phyloP scores from a whole-genome alignment of 2,113 vertebrate genomes.

The Struthidea cinerea region DNA sequence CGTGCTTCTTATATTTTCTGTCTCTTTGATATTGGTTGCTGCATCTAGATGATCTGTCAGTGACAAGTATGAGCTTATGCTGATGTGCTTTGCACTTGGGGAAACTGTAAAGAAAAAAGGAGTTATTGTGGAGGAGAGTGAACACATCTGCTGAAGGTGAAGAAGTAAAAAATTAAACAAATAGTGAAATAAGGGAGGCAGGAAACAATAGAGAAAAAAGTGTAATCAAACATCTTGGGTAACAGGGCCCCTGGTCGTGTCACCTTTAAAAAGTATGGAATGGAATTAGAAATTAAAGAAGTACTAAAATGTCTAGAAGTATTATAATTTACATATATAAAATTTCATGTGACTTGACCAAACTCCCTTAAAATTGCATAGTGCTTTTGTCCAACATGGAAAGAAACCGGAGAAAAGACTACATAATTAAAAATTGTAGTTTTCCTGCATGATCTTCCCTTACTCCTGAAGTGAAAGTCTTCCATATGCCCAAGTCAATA shows the following conservation, averaged over 20 bases:
- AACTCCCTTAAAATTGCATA: not conserved
- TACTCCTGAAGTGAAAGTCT: not conserved
- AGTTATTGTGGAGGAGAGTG: not conserved
- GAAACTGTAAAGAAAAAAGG: not conserved
- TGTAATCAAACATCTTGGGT: not conserved
- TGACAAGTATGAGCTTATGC: not conserved
- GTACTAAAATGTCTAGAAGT: not conserved
- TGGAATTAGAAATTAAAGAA: not conserved
- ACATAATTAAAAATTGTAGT: not conserved
- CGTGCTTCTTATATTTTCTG: not conserved
- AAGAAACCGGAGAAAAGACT: not conserved
- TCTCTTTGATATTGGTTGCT: not conserved
- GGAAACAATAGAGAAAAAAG: not conserved
- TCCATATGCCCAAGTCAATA: not conserved
- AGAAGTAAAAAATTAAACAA: not conserved
- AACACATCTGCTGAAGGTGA: not conserved
- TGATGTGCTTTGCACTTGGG: constrained; percentile 24
- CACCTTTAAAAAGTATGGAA: not conserved
- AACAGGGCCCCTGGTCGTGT: rapidly evolving
- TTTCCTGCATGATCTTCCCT: not conserved
- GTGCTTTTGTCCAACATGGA: not conserved
- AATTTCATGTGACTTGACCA: not conserved
- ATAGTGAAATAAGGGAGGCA: not conserved
- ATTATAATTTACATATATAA: not conserved
- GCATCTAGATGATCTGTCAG: constrained; percentile 31